Evolutionary conservation across 92 coral and sea anemone genomes (phyloP).

Genomic region (Porites rus): DNA sequence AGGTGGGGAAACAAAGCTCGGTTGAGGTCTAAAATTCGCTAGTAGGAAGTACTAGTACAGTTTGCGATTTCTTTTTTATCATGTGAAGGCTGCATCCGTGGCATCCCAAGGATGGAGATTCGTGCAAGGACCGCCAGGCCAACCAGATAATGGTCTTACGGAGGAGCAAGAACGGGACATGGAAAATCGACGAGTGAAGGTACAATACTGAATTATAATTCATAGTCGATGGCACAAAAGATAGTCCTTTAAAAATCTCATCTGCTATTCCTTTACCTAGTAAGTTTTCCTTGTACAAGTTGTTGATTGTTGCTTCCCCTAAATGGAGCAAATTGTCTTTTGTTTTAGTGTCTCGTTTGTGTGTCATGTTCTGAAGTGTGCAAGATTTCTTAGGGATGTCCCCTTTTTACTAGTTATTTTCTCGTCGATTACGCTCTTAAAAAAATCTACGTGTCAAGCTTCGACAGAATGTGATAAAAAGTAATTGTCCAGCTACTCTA

Average conservation of each 20-base stretch:
- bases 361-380: neutral
- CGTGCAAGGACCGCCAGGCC: conserved; percentile 11
- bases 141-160: neutral
- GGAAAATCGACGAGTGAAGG: conserved; percentile 35
- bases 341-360: neutral
- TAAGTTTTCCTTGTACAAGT: neutral
- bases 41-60: neutral
- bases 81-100: neutral
- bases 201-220: neutral
- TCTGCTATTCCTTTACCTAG: neutral
- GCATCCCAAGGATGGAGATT: neutral
- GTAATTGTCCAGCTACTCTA: neutral
- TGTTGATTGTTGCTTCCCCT: neutral
- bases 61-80: neutral
- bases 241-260: no score
- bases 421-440: conserved; percentile 9
- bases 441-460: neutral
- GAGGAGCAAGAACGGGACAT: conserved; percentile 33
- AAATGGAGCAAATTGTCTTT: neutral
- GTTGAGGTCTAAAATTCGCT: neutral
- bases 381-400: conserved; percentile 2
- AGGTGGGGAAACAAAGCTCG: neutral
- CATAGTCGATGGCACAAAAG: no score
- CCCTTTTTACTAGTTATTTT: neutral
- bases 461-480: conserved; percentile 4